A percentile compares a stretch with the other conserved stretches of the same genome.
phyloP scores from a whole-genome alignment of 2,888 invertebrate genomes.

The Chaitophorus viminalis region DNA sequence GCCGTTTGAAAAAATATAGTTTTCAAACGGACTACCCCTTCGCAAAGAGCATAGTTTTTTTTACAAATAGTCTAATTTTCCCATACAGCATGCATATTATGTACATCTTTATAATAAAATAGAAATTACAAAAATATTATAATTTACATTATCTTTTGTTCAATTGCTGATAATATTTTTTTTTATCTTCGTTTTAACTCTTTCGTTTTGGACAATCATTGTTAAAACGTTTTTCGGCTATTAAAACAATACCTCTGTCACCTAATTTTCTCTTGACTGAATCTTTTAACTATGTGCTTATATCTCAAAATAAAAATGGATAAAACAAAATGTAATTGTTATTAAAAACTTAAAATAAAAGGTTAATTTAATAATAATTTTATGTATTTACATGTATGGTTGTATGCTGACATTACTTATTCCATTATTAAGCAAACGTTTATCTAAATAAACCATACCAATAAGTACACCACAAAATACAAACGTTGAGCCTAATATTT shows the following conservation, averaged over 20 bases:
- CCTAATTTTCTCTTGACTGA: conserved; percentile 28
- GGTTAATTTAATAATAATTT: conserved; percentile 9
- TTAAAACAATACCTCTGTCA: neutral
- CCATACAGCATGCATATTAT: too few relatives aligned
- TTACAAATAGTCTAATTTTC: too few relatives aligned
- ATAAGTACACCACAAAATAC: neutral
- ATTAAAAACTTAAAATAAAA: neutral
- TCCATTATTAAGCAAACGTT: neutral
- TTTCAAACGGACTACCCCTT: too few relatives aligned
- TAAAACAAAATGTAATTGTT: neutral
- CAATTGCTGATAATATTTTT: neutral
- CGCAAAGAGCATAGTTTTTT: too few relatives aligned
- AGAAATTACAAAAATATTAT: neutral
- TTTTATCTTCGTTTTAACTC: neutral
- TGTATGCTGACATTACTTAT: neutral
- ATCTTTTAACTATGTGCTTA: neutral
- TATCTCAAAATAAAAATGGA: neutral
- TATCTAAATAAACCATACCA: neutral
- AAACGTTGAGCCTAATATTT: neutral
- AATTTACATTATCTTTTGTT: neutral
- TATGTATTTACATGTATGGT: too few relatives aligned
- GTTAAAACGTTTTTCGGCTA: neutral
- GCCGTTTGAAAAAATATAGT: too few relatives aligned
- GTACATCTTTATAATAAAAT: neutral
- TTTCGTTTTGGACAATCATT: neutral